phyloP scores from a whole-genome alignment of 2,797 vertebrate genomes.

The Staurois parvus region DNA sequence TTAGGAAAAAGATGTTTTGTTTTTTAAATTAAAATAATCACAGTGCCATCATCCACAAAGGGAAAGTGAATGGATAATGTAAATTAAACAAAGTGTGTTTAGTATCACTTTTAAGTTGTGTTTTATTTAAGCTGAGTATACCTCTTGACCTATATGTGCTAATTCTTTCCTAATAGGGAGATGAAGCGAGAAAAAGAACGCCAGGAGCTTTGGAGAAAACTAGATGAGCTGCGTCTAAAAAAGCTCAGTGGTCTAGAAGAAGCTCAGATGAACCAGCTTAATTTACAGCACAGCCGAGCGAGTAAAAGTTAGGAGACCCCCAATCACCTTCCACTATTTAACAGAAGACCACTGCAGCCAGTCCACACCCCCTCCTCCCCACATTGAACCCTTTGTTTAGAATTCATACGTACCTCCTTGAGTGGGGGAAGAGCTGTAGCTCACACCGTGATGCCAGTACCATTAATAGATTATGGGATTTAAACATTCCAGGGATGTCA shows the following conservation, averaged over 20 bases:
- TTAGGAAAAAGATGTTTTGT: too few relatives aligned
- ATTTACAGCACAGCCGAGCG: conserved; percentile 79
- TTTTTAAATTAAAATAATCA: too few relatives aligned
- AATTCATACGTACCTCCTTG: conserved; percentile 37
- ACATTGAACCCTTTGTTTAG: conserved; percentile 45
- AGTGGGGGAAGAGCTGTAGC: conserved; percentile 8
- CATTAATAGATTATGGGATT: conserved; percentile 14
- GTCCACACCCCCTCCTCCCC: conserved; percentile 64
- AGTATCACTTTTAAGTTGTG: too few relatives aligned
- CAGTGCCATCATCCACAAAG: too few relatives aligned
- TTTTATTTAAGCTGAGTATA: too few relatives aligned
- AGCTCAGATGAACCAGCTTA: conserved; percentile 83
- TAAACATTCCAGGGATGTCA: conserved; percentile 26
- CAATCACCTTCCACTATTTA: conserved; percentile 15
- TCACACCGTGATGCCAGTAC: conserved; percentile 2
- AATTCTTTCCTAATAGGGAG: conserved; percentile 74
- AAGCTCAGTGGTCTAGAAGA: conserved; percentile 85
- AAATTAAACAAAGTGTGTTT: too few relatives aligned
- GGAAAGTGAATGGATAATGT: too few relatives aligned
- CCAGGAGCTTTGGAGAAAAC: conserved; percentile 84
- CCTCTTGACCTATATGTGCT: not conserved
- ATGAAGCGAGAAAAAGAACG: conserved; percentile 87
- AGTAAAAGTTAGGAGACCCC: conserved; percentile 70
- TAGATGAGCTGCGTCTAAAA: conserved; percentile 87
- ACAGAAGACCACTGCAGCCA: conserved; percentile 54